These are phyloP conservation scores for Psettodes erumei DNA, from an alignment of 2,113 vertebrate genomes.

Conservation along the genomic window DNA sequence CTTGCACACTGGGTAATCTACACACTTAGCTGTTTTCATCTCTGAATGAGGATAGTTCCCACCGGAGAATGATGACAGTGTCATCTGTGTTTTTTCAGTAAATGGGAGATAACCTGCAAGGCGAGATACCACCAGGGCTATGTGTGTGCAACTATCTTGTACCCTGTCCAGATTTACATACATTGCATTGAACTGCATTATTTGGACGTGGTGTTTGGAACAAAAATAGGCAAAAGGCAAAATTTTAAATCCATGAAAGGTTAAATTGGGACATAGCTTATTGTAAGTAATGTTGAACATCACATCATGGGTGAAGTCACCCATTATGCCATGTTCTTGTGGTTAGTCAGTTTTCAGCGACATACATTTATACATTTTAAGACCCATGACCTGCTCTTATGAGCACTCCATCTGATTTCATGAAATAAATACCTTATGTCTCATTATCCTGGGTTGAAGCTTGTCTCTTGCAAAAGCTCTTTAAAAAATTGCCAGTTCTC, in stretches of 20 bases:
- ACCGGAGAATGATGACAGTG: background rate
- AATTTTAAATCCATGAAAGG: background rate
- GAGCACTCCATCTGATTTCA: background rate
- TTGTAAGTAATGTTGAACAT: background rate
- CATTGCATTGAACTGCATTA: too few species aligned
- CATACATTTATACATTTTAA: too few species aligned
- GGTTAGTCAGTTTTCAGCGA: background rate
- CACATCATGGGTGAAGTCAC: too few species aligned
- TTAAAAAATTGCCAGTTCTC: conserved; percentile 1
- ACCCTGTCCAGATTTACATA: background rate
- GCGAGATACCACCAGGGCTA: background rate
- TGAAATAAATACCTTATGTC: conserved; percentile 10
- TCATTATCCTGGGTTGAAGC: conserved; percentile 4
- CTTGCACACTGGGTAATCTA: background rate
- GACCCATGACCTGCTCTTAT: background rate
- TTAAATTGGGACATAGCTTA: background rate
- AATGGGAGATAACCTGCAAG: background rate
- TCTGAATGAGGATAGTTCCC: background rate
- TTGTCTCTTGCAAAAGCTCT: background rate
- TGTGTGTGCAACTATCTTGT: background rate
- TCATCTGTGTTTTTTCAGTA: conserved; percentile 2
- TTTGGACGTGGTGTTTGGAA: background rate
- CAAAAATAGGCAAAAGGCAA: background rate
- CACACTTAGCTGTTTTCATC: conserved; percentile 16
- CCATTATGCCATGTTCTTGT: background rate